A percentile compares a stretch with the other conserved stretches of the same genome.
These are phyloP conservation scores for Barnardius zonarius DNA, from an alignment of 2,113 vertebrate species.

Conservation along the genomic window DNA sequence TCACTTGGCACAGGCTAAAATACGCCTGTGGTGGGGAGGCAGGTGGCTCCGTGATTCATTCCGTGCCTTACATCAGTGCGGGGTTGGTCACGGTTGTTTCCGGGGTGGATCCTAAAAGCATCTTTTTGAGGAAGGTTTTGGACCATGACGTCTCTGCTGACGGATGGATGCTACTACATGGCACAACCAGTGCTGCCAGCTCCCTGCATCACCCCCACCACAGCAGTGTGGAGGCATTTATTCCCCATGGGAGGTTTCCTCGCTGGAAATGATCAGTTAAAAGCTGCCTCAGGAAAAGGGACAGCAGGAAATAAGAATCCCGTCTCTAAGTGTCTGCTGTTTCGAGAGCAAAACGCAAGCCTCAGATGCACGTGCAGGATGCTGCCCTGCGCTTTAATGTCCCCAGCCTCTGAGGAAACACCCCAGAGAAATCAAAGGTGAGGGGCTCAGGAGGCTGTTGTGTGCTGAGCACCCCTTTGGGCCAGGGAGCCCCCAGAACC, in stretches of 20 bases:
- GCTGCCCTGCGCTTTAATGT: background rate
- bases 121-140: background rate
- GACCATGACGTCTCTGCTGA: background rate
- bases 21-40: background rate
- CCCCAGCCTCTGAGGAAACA: background rate
- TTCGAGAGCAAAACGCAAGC: background rate
- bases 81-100: background rate
- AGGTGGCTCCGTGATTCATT: background rate
- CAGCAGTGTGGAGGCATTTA: rapidly evolving
- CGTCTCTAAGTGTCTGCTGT: background rate
- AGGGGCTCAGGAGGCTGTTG: background rate
- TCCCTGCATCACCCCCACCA: background rate
- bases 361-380: background rate
- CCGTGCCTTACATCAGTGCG: rapidly evolving
- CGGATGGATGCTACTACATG: background rate
- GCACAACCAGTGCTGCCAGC: background rate
- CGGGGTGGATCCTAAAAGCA: background rate
- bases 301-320: background rate
- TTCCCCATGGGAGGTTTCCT: background rate
- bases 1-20: background rate
- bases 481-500: background rate
- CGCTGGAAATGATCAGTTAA: background rate
- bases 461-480: background rate
- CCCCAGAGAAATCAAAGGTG: background rate
- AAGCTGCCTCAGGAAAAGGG: background rate